Evolutionary conservation across 2,888 invertebrate species (phyloP).

Genomic region (Parascotia fuliginaria): DNA sequence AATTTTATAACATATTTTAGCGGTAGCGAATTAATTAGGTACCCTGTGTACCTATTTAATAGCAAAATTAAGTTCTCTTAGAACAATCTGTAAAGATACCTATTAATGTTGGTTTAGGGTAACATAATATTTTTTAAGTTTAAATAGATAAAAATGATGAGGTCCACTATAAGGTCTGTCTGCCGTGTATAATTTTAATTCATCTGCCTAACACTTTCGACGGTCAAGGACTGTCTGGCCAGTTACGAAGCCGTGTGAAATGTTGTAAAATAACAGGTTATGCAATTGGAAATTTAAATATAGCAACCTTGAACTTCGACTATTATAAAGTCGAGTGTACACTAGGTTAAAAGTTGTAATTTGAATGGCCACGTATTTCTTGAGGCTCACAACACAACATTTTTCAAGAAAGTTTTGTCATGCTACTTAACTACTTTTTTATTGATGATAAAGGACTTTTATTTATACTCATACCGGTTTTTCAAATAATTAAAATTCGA

Average conservation of each 20-base stretch:
- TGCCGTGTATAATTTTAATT: slow-evolving; percentile 17
- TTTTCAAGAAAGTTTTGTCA: too few species aligned
- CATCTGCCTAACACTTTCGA: slow-evolving; percentile 31
- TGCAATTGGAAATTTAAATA: slow-evolving; percentile 49
- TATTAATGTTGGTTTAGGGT: too few species aligned
- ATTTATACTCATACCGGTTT: too few species aligned
- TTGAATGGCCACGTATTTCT: background rate
- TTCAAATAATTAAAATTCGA: too few species aligned
- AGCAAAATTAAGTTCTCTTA: too few species aligned
- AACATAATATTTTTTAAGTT: too few species aligned
- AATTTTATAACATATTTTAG: too few species aligned
- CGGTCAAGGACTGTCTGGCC: slow-evolving; percentile 39
- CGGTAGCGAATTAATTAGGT: too few species aligned
- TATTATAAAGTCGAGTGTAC: slow-evolving; percentile 12
- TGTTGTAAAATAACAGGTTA: slow-evolving; percentile 50
- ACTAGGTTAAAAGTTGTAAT: background rate
- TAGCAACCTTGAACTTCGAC: slow-evolving; percentile 48
- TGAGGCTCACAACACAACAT: background rate
- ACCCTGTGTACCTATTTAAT: too few species aligned
- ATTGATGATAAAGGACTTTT: too few species aligned
- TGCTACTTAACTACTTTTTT: too few species aligned
- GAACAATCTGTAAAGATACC: too few species aligned
- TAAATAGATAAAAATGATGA: slow-evolving; percentile 9
- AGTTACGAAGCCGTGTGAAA: slow-evolving; percentile 41
- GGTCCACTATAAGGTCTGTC: slow-evolving; percentile 13